Conservation (phyloP, 2,888 invertebrate genomes). For the Digitonthophagus gazella region DNA sequence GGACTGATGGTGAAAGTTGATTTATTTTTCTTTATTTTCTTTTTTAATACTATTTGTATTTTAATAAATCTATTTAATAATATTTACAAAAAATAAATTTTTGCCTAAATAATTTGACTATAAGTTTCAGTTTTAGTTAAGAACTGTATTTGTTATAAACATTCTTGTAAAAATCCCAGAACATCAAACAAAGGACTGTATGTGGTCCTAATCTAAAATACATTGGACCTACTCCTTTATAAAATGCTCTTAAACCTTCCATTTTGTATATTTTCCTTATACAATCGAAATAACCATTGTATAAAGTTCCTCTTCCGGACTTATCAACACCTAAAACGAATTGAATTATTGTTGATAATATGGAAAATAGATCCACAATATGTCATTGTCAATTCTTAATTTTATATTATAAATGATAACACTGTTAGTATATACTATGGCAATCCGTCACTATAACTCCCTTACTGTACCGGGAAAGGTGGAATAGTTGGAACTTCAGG, state of each 20-base stretch:
- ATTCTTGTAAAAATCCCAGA: conserved; percentile 75
- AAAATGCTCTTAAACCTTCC: conserved; percentile 80
- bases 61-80: conserved; percentile 2
- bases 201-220: conserved; percentile 89
- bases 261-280: conserved; percentile 69
- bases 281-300: conserved; percentile 74
- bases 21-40: neutral
- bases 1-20: neutral
- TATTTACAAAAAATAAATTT: neutral
- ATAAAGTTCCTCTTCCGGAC: conserved; percentile 62
- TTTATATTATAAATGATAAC: too few species aligned
- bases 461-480: too few species aligned
- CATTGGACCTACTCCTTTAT: conserved; percentile 87
- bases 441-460: too few species aligned
- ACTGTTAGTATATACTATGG: too few species aligned
- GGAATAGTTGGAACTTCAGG: too few species aligned
- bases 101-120: neutral
- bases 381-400: too few species aligned
- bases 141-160: conserved; percentile 52
- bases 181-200: conserved; percentile 79
- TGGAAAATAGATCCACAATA: neutral
- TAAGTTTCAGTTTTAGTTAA: neutral
- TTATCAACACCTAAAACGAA: conserved; percentile 58
- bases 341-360: conserved; percentile 4
- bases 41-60: neutral